phyloP scores from a whole-genome alignment of 1,140 invertebrate species.

The Oreohelix idahoensis region DNA sequence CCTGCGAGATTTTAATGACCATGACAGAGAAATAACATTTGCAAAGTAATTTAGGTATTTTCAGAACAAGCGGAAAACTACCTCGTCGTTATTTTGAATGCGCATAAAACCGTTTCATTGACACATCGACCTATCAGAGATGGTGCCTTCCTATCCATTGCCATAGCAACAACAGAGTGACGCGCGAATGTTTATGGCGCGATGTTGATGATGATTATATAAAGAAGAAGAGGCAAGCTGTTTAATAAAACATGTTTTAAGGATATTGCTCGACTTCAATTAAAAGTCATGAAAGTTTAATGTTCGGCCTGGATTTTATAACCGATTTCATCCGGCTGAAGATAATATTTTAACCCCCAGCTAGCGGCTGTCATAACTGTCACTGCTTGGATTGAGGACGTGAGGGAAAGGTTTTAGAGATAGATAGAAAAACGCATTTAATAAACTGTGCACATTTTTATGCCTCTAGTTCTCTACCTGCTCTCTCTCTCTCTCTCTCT shows the following conservation, averaged over 20 bases:
- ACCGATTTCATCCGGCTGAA: background rate
- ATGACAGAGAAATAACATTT: background rate
- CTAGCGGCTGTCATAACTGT: background rate
- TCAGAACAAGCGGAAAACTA: background rate
- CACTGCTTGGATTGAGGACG: no score
- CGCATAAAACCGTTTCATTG: background rate
- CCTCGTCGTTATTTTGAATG: background rate
- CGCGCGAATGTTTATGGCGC: background rate
- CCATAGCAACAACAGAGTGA: slow-evolving; percentile 5
- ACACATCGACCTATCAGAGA: background rate
- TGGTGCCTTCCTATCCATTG: background rate
- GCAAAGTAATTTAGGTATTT: background rate
- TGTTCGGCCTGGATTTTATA: background rate
- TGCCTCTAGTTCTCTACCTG: no score
- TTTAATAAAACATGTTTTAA: slow-evolving; percentile 2
- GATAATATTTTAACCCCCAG: background rate
- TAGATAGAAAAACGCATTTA: no score
- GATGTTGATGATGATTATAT: background rate
- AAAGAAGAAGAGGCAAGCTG: background rate
- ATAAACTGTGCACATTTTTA: no score
- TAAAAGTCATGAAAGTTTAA: slow-evolving; percentile 13
- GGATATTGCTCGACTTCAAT: background rate
- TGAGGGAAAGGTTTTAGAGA: no score
- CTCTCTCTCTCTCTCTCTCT: no score
- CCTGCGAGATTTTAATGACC: background rate